A percentile compares a stretch with the other conserved stretches of the same genome.
Evolutionary conservation across 2,797 vertebrate genomes (phyloP).

Genomic region (Malurus splendens): DNA sequence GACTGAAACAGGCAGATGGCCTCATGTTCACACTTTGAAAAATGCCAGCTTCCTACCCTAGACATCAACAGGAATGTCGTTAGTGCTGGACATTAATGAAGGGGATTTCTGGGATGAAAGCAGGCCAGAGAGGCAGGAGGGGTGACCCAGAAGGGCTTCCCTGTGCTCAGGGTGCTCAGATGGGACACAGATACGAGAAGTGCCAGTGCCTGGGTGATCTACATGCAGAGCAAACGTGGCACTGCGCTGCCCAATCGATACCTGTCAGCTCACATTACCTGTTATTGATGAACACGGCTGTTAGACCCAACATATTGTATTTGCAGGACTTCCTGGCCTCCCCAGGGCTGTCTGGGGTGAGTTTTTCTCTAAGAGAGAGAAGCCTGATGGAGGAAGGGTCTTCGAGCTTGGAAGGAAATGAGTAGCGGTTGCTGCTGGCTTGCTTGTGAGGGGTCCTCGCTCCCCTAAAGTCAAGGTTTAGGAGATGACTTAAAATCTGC

Average conservation of each 20-base stretch:
- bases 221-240: not conserved
- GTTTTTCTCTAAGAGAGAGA: not conserved
- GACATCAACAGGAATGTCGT: not conserved
- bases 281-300: not conserved
- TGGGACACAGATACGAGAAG: not conserved
- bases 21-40: not conserved
- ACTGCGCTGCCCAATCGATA: not conserved
- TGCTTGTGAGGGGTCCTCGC: not conserved
- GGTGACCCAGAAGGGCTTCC: not conserved
- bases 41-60: not conserved
- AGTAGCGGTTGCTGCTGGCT: not conserved
- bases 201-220: constrained; percentile 3
- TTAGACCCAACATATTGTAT: not conserved
- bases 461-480: not conserved
- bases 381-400: not conserved
- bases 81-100: not conserved
- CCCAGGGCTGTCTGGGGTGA: not conserved
- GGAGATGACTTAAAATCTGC: not conserved
- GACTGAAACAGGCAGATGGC: not conserved
- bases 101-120: not conserved
- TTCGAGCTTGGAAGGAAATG: not conserved
- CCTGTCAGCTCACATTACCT: constrained; percentile 20
- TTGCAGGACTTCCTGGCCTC: not conserved
- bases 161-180: not conserved
- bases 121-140: not conserved